These are phyloP conservation scores for Periophthalmus modestus DNA, from an alignment of 2,113 vertebrate genomes.

Conservation along the genomic window DNA sequence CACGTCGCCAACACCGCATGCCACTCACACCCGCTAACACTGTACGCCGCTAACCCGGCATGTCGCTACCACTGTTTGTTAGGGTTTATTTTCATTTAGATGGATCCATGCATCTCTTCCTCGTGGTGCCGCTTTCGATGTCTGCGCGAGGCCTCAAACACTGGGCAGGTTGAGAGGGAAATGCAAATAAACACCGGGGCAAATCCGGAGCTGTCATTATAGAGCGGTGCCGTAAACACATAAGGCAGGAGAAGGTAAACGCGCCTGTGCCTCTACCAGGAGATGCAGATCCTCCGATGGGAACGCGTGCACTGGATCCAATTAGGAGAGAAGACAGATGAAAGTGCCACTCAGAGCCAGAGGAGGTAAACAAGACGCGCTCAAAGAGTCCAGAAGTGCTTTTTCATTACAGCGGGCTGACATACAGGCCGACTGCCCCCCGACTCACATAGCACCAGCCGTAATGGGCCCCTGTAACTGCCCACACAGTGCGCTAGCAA, in stretches of 20 bases:
- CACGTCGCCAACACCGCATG: constrained; percentile 28
- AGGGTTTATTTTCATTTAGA: constrained; percentile 75
- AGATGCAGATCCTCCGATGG: constrained; percentile 74
- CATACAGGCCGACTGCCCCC: constrained; percentile 60
- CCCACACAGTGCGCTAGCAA: constrained; percentile 31
- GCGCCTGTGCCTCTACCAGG: constrained; percentile 40
- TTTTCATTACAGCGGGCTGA: constrained; percentile 77
- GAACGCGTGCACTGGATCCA: constrained; percentile 76
- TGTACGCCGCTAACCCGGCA: no score
- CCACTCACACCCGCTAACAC: no score
- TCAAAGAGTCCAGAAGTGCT: constrained; percentile 78
- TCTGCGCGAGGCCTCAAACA: constrained; percentile 65
- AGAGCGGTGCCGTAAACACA: constrained; percentile 65
- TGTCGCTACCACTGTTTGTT: constrained; percentile 62
- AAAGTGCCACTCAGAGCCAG: constrained; percentile 79
- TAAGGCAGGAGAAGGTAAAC: constrained; percentile 68
- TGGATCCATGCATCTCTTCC: constrained; percentile 55
- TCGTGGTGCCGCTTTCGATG: constrained; percentile 65
- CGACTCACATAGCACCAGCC: constrained; percentile 9
- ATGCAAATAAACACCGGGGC: constrained; percentile 74
- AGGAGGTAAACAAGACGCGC: constrained; percentile 78
- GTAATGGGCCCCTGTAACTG: constrained; percentile 45
- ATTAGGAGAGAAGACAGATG: constrained; percentile 81
- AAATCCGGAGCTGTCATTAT: constrained; percentile 74
- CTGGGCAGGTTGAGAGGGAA: constrained; percentile 65